A percentile compares a stretch with the other conserved stretches of the same genome.
These are phyloP conservation scores for Turritopsis dohrnii DNA, from an alignment of 30 jellyfish, hydroid and myxozoan genomes.

Conservation along the genomic window DNA sequence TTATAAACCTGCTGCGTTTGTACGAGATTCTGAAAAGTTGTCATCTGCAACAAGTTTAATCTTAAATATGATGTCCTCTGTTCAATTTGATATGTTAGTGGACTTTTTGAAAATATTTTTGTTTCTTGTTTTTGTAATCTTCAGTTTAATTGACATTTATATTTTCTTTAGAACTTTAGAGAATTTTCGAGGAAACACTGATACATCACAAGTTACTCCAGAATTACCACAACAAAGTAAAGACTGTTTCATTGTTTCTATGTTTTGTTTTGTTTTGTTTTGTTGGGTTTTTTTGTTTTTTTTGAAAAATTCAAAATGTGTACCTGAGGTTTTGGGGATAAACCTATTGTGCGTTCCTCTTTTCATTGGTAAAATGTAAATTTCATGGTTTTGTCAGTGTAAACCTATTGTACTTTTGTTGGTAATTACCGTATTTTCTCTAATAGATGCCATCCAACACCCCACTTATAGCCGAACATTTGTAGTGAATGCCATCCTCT, in stretches of 20 bases:
- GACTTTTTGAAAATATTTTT: background rate
- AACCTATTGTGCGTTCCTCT: too few species aligned
- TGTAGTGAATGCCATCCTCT: too few species aligned
- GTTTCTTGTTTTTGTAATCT: background rate
- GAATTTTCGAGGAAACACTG: background rate
- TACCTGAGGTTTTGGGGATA: too few species aligned
- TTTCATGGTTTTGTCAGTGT: too few species aligned
- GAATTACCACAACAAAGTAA: constrained; percentile 18
- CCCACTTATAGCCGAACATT: too few species aligned
- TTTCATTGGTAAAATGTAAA: too few species aligned
- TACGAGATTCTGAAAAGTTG: constrained; percentile 63
- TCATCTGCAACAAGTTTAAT: constrained; percentile 68
- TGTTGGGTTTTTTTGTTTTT: too few species aligned
- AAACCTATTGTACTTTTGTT: too few species aligned
- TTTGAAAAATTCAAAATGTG: too few species aligned
- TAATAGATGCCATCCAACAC: too few species aligned
- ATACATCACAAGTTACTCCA: background rate
- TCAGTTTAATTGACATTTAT: background rate
- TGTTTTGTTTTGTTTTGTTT: background rate
- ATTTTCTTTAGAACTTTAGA: constrained; percentile 3
- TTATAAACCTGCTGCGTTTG: constrained; percentile 67
- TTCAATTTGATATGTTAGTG: constrained; percentile 74
- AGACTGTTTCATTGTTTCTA: background rate
- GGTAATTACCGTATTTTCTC: too few species aligned
- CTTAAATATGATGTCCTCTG: constrained; percentile 57